These are phyloP conservation scores for Aleiodes leptofemur DNA, from an alignment of 2,888 invertebrate genomes.

Conservation along the genomic window DNA sequence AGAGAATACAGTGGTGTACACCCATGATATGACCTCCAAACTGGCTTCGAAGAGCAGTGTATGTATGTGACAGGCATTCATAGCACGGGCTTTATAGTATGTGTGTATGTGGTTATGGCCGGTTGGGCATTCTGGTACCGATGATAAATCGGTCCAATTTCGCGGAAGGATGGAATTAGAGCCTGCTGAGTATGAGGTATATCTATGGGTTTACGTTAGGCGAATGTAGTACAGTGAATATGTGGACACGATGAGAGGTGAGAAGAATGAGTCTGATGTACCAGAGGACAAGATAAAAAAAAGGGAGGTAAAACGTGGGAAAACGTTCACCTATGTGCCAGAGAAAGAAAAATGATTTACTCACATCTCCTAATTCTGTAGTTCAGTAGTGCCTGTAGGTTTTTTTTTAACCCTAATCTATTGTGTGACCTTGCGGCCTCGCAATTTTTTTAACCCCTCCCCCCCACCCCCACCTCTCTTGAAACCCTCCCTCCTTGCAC, in stretches of 20 bases:
- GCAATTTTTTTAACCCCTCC: too few species aligned
- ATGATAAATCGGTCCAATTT: slow-evolving; percentile 42
- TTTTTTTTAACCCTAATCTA: too few species aligned
- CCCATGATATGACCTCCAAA: slow-evolving; percentile 15
- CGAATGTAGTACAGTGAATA: slow-evolving; percentile 20
- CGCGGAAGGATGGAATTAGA: slow-evolving; percentile 41
- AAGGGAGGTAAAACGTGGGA: too few species aligned
- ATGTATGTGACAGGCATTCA: slow-evolving; percentile 47
- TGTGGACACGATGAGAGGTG: neutral
- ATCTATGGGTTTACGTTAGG: neutral
- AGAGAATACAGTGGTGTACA: slow-evolving; percentile 21
- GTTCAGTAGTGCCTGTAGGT: neutral
- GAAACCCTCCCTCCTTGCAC: too few species aligned
- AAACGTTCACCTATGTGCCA: neutral
- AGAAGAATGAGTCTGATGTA: too few species aligned
- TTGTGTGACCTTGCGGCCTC: too few species aligned
- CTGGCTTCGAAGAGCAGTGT: slow-evolving; percentile 34
- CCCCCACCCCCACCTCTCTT: too few species aligned
- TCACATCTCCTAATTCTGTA: neutral
- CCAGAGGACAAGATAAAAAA: neutral
- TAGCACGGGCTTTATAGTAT: neutral
- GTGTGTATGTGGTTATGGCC: slow-evolving; percentile 8
- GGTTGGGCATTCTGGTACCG: slow-evolving; percentile 21
- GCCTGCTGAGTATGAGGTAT: slow-evolving; percentile 28
- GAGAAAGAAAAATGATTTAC: neutral